A percentile compares a stretch with the other conserved stretches of the same genome.
Conservation (phyloP, 2,113 vertebrate genomes). For the Eurypyga helias region DNA sequence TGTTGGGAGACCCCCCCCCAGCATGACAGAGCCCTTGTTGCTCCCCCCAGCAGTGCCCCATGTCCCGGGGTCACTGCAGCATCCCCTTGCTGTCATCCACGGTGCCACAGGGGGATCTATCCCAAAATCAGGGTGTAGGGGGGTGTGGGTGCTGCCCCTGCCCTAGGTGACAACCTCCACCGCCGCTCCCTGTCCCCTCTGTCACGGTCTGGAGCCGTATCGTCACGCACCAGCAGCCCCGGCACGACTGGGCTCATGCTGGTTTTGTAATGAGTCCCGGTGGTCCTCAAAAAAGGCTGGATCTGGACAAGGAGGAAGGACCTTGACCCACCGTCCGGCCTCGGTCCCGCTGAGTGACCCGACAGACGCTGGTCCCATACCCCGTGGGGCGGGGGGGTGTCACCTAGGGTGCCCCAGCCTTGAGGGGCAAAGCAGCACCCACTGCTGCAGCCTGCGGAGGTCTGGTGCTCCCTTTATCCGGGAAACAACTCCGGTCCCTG, state of each 20-base stretch:
- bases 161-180: background rate
- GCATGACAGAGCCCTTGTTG: background rate
- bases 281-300: background rate
- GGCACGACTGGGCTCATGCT: rapidly evolving
- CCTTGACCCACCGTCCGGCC: background rate
- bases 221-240: rapidly evolving
- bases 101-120: rapidly evolving
- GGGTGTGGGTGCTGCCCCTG: background rate
- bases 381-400: rapidly evolving
- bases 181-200: background rate
- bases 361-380: background rate
- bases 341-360: background rate
- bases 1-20: background rate
- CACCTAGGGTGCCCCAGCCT: too few species aligned
- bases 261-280: background rate
- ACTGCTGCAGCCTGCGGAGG: background rate
- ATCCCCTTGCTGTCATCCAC: background rate
- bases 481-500: rapidly evolving
- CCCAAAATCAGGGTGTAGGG: background rate
- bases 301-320: background rate
- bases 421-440: background rate
- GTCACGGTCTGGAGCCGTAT: rapidly evolving
- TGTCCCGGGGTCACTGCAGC: rapidly evolving
- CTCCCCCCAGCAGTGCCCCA: rapidly evolving
- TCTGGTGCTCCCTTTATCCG: rapidly evolving